These are phyloP conservation scores for Brachyopa scutellaris DNA, from an alignment of 2,888 invertebrate species.

Conservation along the genomic window DNA sequence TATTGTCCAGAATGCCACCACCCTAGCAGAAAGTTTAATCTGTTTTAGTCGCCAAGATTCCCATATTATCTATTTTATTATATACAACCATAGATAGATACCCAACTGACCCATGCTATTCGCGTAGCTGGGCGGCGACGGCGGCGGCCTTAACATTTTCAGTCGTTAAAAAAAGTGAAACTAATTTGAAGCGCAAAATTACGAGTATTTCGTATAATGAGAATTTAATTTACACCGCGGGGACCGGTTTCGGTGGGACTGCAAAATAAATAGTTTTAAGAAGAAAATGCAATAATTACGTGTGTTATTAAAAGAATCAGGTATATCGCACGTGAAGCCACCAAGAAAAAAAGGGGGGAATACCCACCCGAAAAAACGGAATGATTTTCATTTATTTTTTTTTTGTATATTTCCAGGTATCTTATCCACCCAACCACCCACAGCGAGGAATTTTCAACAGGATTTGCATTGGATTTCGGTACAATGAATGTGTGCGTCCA, in stretches of 20 bases:
- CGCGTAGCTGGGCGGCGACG: not conserved
- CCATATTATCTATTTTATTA: conserved; percentile 46
- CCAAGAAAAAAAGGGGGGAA: not conserved
- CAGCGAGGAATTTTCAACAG: not conserved
- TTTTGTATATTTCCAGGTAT: conserved; percentile 63
- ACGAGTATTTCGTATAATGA: conserved; percentile 65
- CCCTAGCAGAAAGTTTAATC: conserved; percentile 26
- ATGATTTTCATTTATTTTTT: too few relatives aligned
- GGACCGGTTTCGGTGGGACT: conserved; percentile 38
- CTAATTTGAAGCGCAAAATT: conserved; percentile 63
- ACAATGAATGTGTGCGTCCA: conserved; percentile 43
- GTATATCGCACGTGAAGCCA: conserved; percentile 13
- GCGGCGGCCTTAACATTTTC: conserved; percentile 42
- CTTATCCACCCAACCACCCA: not conserved
- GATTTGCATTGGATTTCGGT: conserved; percentile 35
- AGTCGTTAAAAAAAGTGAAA: conserved; percentile 58
- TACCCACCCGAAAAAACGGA: not conserved
- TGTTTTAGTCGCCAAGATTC: conserved; percentile 27
- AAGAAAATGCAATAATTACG: conserved; percentile 17
- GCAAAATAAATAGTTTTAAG: conserved; percentile 14
- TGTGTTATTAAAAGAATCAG: conserved; percentile 29
- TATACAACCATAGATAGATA: too few relatives aligned
- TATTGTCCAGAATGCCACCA: conserved; percentile 39
- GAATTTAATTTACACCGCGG: conserved; percentile 63
- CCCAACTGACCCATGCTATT: conserved; percentile 2